A percentile compares a stretch with the other conserved stretches of the same genome.
Evolutionary conservation across 2,888 invertebrate genomes (phyloP).

Genomic region (Hyalella azteca): DNA sequence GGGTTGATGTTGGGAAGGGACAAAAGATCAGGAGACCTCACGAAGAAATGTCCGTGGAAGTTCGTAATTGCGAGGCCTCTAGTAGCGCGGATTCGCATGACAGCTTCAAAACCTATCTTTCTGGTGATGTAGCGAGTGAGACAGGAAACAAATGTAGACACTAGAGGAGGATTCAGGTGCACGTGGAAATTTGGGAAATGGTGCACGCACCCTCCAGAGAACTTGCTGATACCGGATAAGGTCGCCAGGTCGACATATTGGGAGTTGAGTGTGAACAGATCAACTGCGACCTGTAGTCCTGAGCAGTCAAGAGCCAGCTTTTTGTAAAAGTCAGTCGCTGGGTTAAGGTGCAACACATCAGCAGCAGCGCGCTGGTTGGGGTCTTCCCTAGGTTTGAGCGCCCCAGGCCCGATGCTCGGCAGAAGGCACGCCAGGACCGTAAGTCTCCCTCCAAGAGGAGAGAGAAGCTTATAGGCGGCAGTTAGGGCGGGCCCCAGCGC

Average conservation of each 20-base stretch:
- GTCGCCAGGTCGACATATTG: conserved; percentile 95
- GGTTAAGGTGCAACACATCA: conserved; percentile 84
- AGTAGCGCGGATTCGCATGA: conserved; percentile 80
- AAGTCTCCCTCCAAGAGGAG: conserved; percentile 88
- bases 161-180: conserved; percentile 72
- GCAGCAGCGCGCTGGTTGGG: conserved; percentile 80
- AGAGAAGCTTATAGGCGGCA: conserved; percentile 81
- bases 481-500: conserved; percentile 93
- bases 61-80: conserved; percentile 92
- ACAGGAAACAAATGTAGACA: conserved; percentile 76
- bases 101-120: conserved; percentile 98
- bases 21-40: conserved; percentile 93
- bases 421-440: conserved; percentile 92
- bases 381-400: conserved; percentile 84
- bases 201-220: conserved; percentile 91
- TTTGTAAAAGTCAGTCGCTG: conserved; percentile 98
- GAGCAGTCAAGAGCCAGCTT: conserved; percentile 94
- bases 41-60: conserved; percentile 99
- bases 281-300: conserved; percentile 93
- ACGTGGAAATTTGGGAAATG: conserved; percentile 86
- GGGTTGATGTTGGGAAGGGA: conserved; percentile 97
- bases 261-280: conserved; percentile 89
- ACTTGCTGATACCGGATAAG: conserved; percentile 89
- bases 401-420: conserved; percentile 77
- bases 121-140: conserved; percentile 86